Evolutionary conservation across 2,797 vertebrate genomes (phyloP).

Genomic region (Sebastes matsubarae): DNA sequence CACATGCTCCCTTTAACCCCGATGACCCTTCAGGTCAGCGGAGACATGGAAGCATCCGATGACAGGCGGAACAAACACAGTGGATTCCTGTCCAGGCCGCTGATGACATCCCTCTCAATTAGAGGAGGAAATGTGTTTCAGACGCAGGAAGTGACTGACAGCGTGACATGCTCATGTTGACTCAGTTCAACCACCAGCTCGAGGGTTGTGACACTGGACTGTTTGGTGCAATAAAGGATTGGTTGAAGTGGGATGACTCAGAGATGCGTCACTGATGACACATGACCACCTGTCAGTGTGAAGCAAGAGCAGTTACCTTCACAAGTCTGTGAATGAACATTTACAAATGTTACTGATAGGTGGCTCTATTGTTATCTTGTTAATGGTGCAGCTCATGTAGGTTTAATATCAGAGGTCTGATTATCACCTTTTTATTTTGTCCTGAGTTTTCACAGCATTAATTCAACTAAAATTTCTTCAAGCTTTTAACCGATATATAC

Average conservation of each 20-base stretch:
- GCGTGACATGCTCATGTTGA: constrained; percentile 5
- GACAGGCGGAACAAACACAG: constrained; percentile 48
- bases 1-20: constrained; percentile 12
- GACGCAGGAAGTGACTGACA: constrained; percentile 26
- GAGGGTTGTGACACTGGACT: background rate
- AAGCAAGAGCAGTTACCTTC: background rate
- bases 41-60: background rate
- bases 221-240: background rate
- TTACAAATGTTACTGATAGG: background rate
- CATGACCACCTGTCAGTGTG: background rate
- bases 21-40: constrained; percentile 10
- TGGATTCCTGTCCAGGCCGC: constrained; percentile 9
- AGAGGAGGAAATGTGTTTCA: constrained; percentile 7
- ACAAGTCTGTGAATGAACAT: background rate
- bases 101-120: constrained; percentile 27
- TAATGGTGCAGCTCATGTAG: background rate
- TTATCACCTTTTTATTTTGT: background rate
- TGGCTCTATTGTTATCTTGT: background rate
- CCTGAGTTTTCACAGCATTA: background rate
- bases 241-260: background rate
- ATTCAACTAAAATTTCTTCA: background rate
- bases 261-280: background rate
- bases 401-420: background rate
- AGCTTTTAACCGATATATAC: background rate
- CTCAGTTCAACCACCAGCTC: constrained; percentile 10